These are phyloP conservation scores for Orycteropus afer DNA, from an alignment of 2,113 vertebrate species.

Conservation along the genomic window DNA sequence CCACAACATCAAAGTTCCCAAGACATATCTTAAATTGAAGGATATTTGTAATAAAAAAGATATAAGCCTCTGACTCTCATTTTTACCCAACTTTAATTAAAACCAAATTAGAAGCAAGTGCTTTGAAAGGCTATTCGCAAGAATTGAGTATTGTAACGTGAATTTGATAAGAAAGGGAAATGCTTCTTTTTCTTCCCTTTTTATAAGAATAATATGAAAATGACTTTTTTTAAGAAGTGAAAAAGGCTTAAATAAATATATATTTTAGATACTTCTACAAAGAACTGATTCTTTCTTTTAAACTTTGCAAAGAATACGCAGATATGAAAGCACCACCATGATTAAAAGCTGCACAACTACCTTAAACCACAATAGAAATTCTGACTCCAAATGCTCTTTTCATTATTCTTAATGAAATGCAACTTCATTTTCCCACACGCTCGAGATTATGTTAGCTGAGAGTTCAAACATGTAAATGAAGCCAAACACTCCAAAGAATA, in stretches of 20 bases:
- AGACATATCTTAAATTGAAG: constrained; percentile 64
- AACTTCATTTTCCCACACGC: constrained; percentile 74
- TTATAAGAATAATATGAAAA: constrained; percentile 56
- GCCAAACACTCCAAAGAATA: constrained; percentile 61
- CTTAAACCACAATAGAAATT: constrained; percentile 58
- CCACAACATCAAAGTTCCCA: constrained; percentile 46
- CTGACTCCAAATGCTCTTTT: constrained; percentile 69
- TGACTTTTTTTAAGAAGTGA: background rate
- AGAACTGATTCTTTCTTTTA: background rate
- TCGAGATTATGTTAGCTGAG: constrained; percentile 66
- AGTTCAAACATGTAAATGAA: constrained; percentile 76
- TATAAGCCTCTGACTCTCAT: constrained; percentile 69
- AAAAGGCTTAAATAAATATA: background rate
- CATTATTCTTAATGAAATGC: constrained; percentile 74
- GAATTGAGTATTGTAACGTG: constrained; percentile 29
- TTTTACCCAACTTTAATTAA: constrained; percentile 78
- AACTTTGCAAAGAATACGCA: background rate
- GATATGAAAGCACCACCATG: constrained; percentile 45
- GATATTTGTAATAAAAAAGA: constrained; percentile 79
- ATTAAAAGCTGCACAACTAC: constrained; percentile 54
- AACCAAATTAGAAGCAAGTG: constrained; percentile 71
- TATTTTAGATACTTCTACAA: constrained; percentile 12
- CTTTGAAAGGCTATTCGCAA: constrained; percentile 48
- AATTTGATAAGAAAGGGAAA: constrained; percentile 60
- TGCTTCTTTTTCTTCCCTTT: background rate